phyloP scores from a whole-genome alignment of 2,888 invertebrate species.

The Heteromyza rotundicornis region DNA sequence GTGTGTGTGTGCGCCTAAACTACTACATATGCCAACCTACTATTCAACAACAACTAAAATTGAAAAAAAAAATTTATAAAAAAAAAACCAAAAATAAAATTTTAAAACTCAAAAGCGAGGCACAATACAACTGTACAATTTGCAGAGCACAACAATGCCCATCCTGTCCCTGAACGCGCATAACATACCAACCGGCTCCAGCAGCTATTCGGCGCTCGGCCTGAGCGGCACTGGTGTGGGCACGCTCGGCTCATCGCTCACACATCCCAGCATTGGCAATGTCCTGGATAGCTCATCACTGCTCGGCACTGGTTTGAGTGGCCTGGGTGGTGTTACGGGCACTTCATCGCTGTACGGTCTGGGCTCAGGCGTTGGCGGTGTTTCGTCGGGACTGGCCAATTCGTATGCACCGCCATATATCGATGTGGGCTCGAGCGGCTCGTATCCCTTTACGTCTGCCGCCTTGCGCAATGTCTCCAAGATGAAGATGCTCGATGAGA shows the following conservation, averaged over 20 bases:
- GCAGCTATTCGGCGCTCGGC: conserved; percentile 61
- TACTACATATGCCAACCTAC: conserved; percentile 20
- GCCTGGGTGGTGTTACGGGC: conserved; percentile 47
- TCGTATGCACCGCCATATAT: conserved; percentile 55
- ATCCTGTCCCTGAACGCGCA: conserved; percentile 65
- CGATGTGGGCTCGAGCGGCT: conserved; percentile 61
- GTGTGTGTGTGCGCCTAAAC: conserved; percentile 23
- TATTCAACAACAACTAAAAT: conserved; percentile 10
- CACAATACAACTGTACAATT: conserved; percentile 64
- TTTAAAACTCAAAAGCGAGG: conserved; percentile 58
- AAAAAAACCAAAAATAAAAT: conserved; percentile 19
- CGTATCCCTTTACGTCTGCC: conserved; percentile 68
- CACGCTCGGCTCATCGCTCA: conserved; percentile 55
- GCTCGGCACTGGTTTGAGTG: conserved; percentile 43
- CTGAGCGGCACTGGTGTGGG: conserved; percentile 52
- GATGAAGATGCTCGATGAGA: conserved; percentile 76
- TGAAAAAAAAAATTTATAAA: conserved; percentile 21
- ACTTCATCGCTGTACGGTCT: conserved; percentile 52
- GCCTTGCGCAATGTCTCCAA: conserved; percentile 71
- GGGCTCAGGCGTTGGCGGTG: conserved; percentile 37
- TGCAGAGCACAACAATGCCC: conserved; percentile 73
- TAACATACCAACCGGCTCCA: conserved; percentile 61
- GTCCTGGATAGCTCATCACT: conserved; percentile 56
- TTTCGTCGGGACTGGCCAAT: conserved; percentile 51
- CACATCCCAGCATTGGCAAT: conserved; percentile 54